phyloP scores from a whole-genome alignment of 2,797 vertebrate species.

The Phaenicophaeus curvirostris region DNA sequence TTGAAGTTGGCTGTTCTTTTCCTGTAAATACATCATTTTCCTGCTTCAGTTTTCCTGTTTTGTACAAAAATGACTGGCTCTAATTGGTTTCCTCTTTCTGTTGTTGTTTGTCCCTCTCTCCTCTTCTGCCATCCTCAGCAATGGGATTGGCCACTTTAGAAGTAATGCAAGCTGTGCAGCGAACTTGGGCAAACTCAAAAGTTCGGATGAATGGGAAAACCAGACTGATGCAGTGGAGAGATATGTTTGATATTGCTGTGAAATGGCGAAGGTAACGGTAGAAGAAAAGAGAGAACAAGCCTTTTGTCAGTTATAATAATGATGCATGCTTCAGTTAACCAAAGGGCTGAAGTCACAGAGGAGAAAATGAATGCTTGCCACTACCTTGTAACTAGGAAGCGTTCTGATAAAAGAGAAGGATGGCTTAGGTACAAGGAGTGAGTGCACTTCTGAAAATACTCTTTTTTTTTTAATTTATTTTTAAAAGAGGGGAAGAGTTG shows the following conservation, averaged over 20 bases:
- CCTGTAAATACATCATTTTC: background rate
- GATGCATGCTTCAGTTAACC: background rate
- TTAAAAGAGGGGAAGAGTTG: background rate
- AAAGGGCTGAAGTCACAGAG: background rate
- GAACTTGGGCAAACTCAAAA: slow-evolving; percentile 96
- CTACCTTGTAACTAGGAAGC: background rate
- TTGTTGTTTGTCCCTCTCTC: background rate
- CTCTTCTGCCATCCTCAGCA: slow-evolving; percentile 71
- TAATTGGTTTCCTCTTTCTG: background rate
- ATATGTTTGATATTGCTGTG: slow-evolving; percentile 98
- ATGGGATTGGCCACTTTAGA: slow-evolving; percentile 96
- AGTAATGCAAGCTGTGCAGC: slow-evolving; percentile 96
- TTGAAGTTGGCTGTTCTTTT: background rate
- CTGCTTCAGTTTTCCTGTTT: background rate
- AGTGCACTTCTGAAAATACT: background rate
- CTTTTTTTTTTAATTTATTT: background rate
- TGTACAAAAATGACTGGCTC: background rate
- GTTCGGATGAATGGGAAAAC: slow-evolving; percentile 95
- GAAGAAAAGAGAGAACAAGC: background rate
- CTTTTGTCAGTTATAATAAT: background rate
- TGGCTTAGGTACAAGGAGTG: background rate
- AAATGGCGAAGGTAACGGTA: slow-evolving; percentile 94
- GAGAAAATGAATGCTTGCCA: background rate
- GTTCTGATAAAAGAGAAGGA: background rate
- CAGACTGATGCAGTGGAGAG: slow-evolving; percentile 96